These are phyloP conservation scores for Stegophylla sp. DNA, from an alignment of 2,888 invertebrate genomes.

Conservation along the genomic window DNA sequence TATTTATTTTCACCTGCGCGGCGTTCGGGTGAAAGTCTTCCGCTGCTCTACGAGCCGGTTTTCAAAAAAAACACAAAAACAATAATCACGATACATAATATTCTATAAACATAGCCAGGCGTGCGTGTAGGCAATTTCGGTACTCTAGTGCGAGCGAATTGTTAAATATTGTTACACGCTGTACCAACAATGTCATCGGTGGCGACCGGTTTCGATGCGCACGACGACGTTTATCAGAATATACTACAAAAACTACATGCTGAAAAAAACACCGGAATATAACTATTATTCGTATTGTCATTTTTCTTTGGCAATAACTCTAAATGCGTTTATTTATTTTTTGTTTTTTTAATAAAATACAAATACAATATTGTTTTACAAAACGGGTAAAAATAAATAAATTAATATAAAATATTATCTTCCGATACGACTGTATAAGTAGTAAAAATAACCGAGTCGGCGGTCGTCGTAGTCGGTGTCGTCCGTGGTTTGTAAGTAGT, in stretches of 20 bases:
- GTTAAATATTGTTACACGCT: neutral
- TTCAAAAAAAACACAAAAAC: neutral
- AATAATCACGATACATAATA: neutral
- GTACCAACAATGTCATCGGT: too few relatives aligned
- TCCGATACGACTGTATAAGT: conserved; percentile 46
- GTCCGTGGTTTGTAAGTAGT: conserved; percentile 1
- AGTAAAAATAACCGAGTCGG: neutral
- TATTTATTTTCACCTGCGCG: too few relatives aligned
- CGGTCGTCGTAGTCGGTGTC: conserved; percentile 6
- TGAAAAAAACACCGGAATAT: conserved; percentile 9
- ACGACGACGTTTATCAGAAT: too few relatives aligned
- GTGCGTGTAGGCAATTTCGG: conserved; percentile 36
- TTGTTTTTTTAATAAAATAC: too few relatives aligned
- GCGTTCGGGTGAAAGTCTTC: neutral
- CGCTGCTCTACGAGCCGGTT: neutral
- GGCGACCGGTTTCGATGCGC: too few relatives aligned
- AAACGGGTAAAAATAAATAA: conserved; percentile 39
- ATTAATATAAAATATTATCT: conserved; percentile 24
- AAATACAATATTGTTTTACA: conserved; percentile 41
- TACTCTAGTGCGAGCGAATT: neutral
- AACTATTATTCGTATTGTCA: conserved; percentile 39
- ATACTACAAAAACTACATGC: too few relatives aligned
- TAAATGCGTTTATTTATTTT: conserved; percentile 42
- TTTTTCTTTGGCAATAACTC: conserved; percentile 44
- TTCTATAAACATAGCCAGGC: neutral